A percentile compares a stretch with the other conserved stretches of the same genome.
Conservation (phyloP, 2,888 invertebrate genomes). For the Apotomis turbidana region DNA sequence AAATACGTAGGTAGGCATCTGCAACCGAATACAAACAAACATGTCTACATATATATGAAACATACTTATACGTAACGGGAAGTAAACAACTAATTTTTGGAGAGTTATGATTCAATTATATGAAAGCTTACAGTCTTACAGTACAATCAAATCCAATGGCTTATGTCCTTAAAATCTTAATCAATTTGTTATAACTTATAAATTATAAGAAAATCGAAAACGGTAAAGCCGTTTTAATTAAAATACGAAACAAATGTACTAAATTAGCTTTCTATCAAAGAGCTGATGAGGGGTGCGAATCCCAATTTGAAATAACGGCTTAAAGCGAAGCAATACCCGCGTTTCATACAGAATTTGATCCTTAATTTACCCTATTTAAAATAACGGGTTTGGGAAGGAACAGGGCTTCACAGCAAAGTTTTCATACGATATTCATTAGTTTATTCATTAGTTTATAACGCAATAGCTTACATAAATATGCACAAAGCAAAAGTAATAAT, state of each 20-base stretch:
- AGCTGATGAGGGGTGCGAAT: constrained; percentile 48
- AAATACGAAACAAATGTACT: constrained; percentile 55
- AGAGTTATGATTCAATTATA: no score
- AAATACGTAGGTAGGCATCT: no score
- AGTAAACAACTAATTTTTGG: no score
- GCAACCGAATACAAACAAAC: no score
- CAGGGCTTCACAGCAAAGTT: neutral
- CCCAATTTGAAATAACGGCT: constrained; percentile 33
- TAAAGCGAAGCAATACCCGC: constrained; percentile 4
- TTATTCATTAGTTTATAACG: neutral
- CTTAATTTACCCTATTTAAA: neutral
- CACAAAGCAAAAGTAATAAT: no score
- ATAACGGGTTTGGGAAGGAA: neutral
- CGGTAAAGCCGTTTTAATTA: constrained; percentile 56
- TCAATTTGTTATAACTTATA: constrained; percentile 43
- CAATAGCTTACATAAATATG: no score
- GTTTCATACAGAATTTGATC: neutral
- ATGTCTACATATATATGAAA: no score
- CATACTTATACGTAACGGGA: no score
- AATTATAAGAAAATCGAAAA: constrained; percentile 43
- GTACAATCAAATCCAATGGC: neutral
- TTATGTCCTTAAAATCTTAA: constrained; percentile 15
- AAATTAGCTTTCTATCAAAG: constrained; percentile 55
- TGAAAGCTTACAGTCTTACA: no score
- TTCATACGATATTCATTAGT: neutral